Conservation (phyloP, 2,888 invertebrate species). For the Tinea pellionella region DNA sequence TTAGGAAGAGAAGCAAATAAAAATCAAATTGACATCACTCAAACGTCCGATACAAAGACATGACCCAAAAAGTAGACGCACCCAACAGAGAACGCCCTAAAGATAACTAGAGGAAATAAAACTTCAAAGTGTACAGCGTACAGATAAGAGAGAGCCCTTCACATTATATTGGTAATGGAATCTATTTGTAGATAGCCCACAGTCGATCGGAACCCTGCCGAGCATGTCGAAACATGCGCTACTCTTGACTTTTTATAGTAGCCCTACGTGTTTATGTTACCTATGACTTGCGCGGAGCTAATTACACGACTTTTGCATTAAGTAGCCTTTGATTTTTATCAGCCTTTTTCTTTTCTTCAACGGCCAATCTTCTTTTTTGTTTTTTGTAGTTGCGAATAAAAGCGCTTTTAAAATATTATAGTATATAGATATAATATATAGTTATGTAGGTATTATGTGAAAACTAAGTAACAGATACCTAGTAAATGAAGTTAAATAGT, state of each 20-base stretch:
- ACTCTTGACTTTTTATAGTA: slow-evolving; percentile 4
- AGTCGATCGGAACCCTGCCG: slow-evolving; percentile 12
- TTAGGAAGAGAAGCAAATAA: not conserved
- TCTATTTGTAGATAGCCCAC: slow-evolving; percentile 18
- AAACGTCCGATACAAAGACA: slow-evolving; percentile 23
- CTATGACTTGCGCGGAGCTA: not conserved
- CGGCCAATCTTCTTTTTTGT: not conserved
- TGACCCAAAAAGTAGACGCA: slow-evolving; percentile 25
- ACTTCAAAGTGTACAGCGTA: slow-evolving; percentile 37
- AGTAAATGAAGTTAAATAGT: no score
- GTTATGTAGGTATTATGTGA: no score
- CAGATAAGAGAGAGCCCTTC: slow-evolving; percentile 19
- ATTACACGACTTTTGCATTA: slow-evolving; percentile 16
- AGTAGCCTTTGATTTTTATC: slow-evolving; percentile 4
- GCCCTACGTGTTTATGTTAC: slow-evolving; percentile 8
- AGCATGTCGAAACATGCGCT: slow-evolving; percentile 15
- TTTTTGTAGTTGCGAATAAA: not conserved
- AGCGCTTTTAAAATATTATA: no score
- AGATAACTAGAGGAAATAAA: slow-evolving; percentile 39
- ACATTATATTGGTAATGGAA: slow-evolving; percentile 18
- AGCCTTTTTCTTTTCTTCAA: no score
- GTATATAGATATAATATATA: no score
- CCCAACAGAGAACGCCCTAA: slow-evolving; percentile 4
- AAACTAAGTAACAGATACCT: no score
- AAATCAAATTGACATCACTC: slow-evolving; percentile 11